Base-by-base conservation (phyloP, 2,888 invertebrate species). In the Exocentrus adspersus region DNA sequence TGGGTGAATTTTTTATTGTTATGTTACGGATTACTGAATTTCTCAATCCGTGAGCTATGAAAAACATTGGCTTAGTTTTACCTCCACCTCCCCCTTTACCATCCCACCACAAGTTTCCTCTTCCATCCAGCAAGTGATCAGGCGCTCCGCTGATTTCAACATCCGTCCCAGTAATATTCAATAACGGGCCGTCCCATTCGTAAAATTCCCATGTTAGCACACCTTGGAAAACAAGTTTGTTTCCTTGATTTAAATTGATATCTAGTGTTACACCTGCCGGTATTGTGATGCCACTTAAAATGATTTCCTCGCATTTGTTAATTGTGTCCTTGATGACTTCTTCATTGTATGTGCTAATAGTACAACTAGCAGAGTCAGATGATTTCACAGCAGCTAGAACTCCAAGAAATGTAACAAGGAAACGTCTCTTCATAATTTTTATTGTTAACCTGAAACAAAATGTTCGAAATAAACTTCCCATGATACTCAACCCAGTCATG, bases 131-230 rank as follows among this genome's bases (percentile, higher is more conserved):
- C 37, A 37, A 10, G 37, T 10, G 37, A 5, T 12, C 12, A 2
- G 37, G 6, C 2, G 37, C 12, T 2, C 37, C 37, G 12, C 10
- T 37, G n/a, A 37, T 37, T 37, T 37, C 37, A 12, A 37, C 37
- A 12, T 37, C n/a, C 14, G 37, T 37, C n/a, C 37, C 37, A 37
- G 37, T 37, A 14, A 66, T 56, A 4, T 42, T 21, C 5, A 66
- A 20, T 3, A 66, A 46, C 37, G 16, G 1, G 1, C 65, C 65
- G n/a, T 65, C 58, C 65, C 65, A 65, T 64, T 58, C 61, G 58
- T 42, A 19, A 17, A 3, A 5, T n/a, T 32, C 65, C 65, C 28
- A 19, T 21, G n/a, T 61, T 61, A 17, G 6, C 7, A 16, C 9
- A 0, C 17, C 43, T 10, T 19, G 43, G 17, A 43, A 43, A 19